Percentiles rank a stretch among this genome's conserved stretches.
phyloP scores from a whole-genome alignment of 2,888 invertebrate genomes.

The Pristionchus fissidentatus region DNA sequence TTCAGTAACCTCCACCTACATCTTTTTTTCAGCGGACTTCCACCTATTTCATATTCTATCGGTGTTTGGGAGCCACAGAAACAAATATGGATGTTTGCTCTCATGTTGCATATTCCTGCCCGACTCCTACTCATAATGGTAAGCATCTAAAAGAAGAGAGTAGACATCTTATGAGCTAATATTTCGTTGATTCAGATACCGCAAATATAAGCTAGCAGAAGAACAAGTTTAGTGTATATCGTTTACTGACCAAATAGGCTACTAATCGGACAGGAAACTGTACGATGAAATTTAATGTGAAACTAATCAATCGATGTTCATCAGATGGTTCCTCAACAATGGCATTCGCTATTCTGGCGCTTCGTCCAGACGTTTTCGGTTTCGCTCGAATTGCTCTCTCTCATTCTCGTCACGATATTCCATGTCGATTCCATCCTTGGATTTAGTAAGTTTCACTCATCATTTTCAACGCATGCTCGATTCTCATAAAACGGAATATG shows the following conservation, averaged over 20 bases:
- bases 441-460: slow-evolving; percentile 6
- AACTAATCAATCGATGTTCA: neutral
- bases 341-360: neutral
- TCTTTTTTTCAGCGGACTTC: neutral
- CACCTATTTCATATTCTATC: neutral
- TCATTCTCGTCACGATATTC: neutral
- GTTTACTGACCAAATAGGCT: too few relatives aligned
- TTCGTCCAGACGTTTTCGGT: neutral
- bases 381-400: neutral
- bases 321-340: neutral
- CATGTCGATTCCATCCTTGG: slow-evolving; percentile 9
- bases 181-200: neutral
- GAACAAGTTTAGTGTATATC: too few relatives aligned
- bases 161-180: too few relatives aligned
- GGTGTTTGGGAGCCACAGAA: neutral
- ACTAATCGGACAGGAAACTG: too few relatives aligned
- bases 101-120: neutral
- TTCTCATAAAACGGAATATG: too few relatives aligned
- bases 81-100: neutral
- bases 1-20: neutral
- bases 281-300: too few relatives aligned
- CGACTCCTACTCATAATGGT: neutral
- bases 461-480: too few relatives aligned
- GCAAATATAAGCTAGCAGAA: too few relatives aligned
- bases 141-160: too few relatives aligned